Percentiles rank a stretch among this genome's conserved stretches.
Conservation (phyloP, 2,888 invertebrate species). For the Gortyna flavago region DNA sequence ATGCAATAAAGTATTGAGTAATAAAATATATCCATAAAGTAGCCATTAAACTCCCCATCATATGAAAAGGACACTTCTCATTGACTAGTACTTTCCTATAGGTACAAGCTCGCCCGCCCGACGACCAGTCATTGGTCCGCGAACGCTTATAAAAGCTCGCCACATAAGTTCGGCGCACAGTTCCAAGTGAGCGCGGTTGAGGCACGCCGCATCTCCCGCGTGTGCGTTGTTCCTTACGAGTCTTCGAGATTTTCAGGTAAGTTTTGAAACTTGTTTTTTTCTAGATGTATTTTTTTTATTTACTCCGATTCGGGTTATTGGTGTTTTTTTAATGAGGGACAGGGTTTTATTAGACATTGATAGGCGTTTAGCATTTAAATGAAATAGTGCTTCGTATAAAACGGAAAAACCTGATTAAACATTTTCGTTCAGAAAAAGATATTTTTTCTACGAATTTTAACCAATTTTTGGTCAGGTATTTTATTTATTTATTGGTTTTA, state of each 20-base stretch:
- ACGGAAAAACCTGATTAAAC: not conserved
- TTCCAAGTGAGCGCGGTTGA: conserved; percentile 53
- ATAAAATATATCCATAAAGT: not conserved
- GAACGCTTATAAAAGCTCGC: conserved; percentile 60
- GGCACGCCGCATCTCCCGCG: conserved; percentile 55
- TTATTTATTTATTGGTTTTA: no score
- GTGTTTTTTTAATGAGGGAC: not conserved
- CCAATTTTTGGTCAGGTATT: no score
- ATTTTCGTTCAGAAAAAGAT: not conserved
- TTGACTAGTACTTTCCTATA: conserved; percentile 44
- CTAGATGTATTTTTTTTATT: not conserved
- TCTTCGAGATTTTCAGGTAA: conserved; percentile 59
- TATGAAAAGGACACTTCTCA: conserved; percentile 15
- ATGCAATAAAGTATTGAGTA: no score
- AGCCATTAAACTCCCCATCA: not conserved
- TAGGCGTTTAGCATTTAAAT: not conserved
- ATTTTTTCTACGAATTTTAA: not conserved
- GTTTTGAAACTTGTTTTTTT: conserved; percentile 50
- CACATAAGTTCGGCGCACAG: conserved; percentile 48
- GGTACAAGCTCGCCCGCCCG: conserved; percentile 58
- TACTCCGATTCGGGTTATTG: not conserved
- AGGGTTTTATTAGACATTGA: not conserved
- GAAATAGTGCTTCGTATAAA: not conserved
- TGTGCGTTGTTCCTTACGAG: conserved; percentile 56
- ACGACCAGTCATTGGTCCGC: conserved; percentile 53